Percentiles rank a stretch among this genome's conserved stretches.
Evolutionary conservation across 2,113 vertebrate species (phyloP).

Genomic region (Campylomormyrus numenius): DNA sequence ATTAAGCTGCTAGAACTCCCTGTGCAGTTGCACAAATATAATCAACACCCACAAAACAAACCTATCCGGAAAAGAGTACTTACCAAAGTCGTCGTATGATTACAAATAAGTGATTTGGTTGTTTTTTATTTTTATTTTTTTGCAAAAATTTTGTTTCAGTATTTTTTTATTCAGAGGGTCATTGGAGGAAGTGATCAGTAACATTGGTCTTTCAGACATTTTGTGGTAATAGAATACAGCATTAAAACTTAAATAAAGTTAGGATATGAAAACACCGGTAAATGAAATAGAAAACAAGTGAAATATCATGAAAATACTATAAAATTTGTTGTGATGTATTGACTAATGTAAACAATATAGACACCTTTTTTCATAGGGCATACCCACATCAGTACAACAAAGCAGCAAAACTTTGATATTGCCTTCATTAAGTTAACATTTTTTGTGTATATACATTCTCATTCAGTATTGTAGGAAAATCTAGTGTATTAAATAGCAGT

Average conservation of each 20-base stretch:
- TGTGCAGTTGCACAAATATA: not conserved
- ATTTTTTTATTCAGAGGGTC: not conserved
- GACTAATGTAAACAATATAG: not conserved
- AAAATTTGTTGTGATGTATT: not conserved
- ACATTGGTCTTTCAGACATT: not conserved
- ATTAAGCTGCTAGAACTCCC: not conserved
- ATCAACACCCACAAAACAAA: not conserved
- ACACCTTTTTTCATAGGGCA: not conserved
- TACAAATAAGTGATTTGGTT: too few species aligned
- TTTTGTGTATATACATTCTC: not conserved
- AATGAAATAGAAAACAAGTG: not conserved
- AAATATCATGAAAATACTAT: not conserved
- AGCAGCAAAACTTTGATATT: not conserved
- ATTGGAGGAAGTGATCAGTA: not conserved
- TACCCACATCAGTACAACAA: not conserved
- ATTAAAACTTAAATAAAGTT: not conserved
- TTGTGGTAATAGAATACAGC: not conserved
- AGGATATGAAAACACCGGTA: not conserved
- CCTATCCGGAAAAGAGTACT: too few species aligned
- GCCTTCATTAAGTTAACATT: not conserved
- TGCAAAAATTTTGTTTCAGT: not conserved
- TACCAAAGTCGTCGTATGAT: too few species aligned
- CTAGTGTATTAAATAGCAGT: too few species aligned
- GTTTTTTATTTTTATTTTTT: not conserved
- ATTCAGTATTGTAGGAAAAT: not conserved